Conservation (phyloP, 2,888 invertebrate species). For the Dolichomitus sp. region DNA sequence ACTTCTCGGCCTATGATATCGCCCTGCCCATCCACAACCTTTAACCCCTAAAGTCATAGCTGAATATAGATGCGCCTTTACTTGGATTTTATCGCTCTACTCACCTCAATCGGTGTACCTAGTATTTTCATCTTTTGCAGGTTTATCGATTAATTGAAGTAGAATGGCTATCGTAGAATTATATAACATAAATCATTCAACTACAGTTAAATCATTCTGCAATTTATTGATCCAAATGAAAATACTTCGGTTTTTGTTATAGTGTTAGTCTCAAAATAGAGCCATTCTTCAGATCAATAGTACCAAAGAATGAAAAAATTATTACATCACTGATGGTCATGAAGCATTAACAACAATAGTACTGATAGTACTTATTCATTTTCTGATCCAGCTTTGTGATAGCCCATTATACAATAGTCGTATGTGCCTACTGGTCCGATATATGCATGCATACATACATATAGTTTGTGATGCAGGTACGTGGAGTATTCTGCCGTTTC, state of each 20-base stretch:
- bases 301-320: not conserved
- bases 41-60: constrained; percentile 67
- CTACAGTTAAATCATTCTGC: no score
- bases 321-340: not conserved
- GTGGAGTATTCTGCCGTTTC: constrained; percentile 46
- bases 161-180: not conserved
- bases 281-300: not conserved
- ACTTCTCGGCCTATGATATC: constrained; percentile 34
- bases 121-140: not conserved
- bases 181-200: no score
- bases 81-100: constrained; percentile 63
- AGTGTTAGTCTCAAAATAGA: not conserved
- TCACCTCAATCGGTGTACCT: not conserved
- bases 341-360: not conserved
- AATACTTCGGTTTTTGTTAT: no score
- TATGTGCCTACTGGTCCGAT: constrained; percentile 6
- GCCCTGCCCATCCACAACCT: constrained; percentile 41
- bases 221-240: no score
- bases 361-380: not conserved
- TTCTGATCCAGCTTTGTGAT: not conserved
- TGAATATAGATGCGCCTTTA: constrained; percentile 71
- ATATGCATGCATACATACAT: not conserved
- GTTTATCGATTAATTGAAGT: not conserved
- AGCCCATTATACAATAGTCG: constrained; percentile 11
- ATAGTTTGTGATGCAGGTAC: constrained; percentile 40